Evolutionary conservation across 2,797 vertebrate species (phyloP).

Genomic region (Tauraco hartlaubi): DNA sequence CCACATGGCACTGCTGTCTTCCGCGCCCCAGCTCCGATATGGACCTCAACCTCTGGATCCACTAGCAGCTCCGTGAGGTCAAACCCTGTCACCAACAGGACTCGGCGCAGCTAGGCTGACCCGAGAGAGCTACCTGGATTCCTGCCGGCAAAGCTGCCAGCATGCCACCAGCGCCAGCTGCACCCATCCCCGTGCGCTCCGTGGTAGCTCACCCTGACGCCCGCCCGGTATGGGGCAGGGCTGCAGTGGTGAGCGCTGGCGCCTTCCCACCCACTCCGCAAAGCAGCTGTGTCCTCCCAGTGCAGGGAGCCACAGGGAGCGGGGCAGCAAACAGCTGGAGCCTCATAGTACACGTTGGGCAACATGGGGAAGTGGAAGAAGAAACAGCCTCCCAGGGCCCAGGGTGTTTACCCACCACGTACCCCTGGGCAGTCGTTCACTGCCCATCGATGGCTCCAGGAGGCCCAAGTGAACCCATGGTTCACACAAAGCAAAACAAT

Average conservation of each 20-base stretch:
- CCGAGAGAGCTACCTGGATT: fast-evolving
- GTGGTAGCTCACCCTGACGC: fast-evolving
- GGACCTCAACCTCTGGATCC: fast-evolving
- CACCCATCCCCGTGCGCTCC: fast-evolving
- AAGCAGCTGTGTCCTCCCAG: fast-evolving
- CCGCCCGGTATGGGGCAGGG: fast-evolving
- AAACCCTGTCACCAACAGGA: fast-evolving
- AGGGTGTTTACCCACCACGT: fast-evolving
- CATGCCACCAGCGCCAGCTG: fast-evolving
- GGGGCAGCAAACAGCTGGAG: background rate
- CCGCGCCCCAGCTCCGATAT: background rate
- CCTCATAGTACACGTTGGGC: fast-evolving
- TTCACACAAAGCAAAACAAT: background rate
- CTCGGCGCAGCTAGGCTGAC: background rate
- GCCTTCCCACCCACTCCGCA: background rate
- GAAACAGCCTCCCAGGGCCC: fast-evolving
- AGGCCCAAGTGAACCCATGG: fast-evolving
- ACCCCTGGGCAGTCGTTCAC: background rate
- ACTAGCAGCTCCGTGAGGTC: background rate
- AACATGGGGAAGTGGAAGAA: background rate
- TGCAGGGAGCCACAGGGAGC: fast-evolving
- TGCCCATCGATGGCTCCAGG: fast-evolving
- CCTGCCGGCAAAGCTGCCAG: background rate
- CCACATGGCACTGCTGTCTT: fast-evolving
- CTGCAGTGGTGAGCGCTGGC: background rate